phyloP scores from a whole-genome alignment of 2,888 invertebrate species.

The Sturmia bella region DNA sequence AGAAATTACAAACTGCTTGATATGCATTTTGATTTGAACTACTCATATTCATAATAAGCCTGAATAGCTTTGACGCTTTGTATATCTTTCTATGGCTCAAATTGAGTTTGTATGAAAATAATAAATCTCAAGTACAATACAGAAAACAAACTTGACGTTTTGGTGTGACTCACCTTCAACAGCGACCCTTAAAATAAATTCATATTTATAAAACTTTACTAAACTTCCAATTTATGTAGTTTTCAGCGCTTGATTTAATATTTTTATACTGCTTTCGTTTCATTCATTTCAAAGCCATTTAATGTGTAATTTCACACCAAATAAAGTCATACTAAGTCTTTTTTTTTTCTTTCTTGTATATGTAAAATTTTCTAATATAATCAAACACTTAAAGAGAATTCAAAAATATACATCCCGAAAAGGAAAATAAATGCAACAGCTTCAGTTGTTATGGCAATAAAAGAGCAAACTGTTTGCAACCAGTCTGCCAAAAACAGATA shows the following conservation, averaged over 20 bases:
- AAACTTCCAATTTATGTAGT: neutral
- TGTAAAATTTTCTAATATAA: constrained; percentile 55
- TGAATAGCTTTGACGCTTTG: too few relatives aligned
- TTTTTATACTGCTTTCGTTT: too few relatives aligned
- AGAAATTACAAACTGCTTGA: too few relatives aligned
- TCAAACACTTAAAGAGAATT: constrained; percentile 54
- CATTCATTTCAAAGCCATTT: constrained; percentile 50
- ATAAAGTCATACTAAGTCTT: constrained; percentile 52
- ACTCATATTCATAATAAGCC: too few relatives aligned
- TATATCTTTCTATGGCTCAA: too few relatives aligned
- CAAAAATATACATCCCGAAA: constrained; percentile 43
- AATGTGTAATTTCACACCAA: constrained; percentile 64
- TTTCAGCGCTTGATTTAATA: neutral
- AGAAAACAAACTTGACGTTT: too few relatives aligned
- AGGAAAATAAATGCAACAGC: constrained; percentile 18
- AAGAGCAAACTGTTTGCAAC: constrained; percentile 54
- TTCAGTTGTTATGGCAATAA: constrained; percentile 27
- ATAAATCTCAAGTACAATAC: too few relatives aligned
- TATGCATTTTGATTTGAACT: too few relatives aligned
- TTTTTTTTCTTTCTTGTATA: too few relatives aligned
- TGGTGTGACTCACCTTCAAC: too few relatives aligned
- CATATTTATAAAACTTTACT: neutral
- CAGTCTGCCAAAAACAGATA: constrained; percentile 75
- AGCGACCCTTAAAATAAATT: too few relatives aligned
- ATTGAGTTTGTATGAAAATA: too few relatives aligned